phyloP scores from a whole-genome alignment of 2,113 vertebrate species.

The Pongo abelii region DNA sequence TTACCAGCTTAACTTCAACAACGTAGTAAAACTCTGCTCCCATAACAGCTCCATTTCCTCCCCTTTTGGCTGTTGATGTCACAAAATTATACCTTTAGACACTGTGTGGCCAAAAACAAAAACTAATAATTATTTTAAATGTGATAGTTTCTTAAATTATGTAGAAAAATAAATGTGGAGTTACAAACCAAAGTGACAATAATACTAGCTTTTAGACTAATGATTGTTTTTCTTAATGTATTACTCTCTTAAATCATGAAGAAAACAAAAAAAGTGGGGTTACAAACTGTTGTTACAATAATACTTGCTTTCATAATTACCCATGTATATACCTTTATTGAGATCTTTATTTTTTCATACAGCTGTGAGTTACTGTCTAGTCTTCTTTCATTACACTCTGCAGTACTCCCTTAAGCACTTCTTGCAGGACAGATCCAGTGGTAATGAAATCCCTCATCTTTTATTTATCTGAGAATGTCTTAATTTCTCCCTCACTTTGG shows the following conservation, averaged over 20 bases:
- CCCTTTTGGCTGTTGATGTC: neutral
- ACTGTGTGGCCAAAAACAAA: neutral
- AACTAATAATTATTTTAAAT: neutral
- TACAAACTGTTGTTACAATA: neutral
- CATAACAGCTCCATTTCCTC: neutral
- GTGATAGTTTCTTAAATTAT: neutral
- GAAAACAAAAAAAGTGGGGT: neutral
- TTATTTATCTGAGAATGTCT: neutral
- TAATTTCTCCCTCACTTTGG: neutral
- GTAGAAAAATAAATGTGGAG: neutral
- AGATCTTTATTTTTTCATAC: neutral
- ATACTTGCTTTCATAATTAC: neutral
- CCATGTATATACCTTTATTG: neutral
- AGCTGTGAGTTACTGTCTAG: neutral
- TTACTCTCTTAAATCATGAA: neutral
- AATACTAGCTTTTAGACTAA: neutral
- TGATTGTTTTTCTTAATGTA: neutral
- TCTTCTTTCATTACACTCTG: neutral
- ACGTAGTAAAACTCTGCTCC: neutral
- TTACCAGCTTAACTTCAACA: neutral
- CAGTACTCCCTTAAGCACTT: neutral
- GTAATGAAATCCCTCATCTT: neutral
- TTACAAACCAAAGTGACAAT: neutral
- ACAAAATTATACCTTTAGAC: neutral
- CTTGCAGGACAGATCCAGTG: neutral